These are phyloP conservation scores for Anguilla megastoma DNA, from an alignment of 2,797 vertebrate genomes.

Conservation along the genomic window DNA sequence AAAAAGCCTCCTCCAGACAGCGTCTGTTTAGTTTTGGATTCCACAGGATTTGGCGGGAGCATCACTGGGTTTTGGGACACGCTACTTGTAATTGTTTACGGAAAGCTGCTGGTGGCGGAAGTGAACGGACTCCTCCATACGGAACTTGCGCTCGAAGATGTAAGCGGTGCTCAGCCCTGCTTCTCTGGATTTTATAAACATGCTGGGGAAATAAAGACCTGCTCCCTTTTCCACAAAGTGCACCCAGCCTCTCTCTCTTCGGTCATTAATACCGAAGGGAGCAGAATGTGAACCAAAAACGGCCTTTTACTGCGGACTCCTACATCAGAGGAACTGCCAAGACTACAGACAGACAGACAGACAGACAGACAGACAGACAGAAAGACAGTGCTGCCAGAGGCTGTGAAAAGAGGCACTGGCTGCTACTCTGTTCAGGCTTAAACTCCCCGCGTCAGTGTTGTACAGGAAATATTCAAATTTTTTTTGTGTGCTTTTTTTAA, in stretches of 20 bases:
- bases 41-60: neutral
- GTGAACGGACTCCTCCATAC: neutral
- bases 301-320: slow-evolving; percentile 24
- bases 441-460: slow-evolving; percentile 42
- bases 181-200: neutral
- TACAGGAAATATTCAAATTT: slow-evolving; percentile 41
- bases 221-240: slow-evolving; percentile 57
- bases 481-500: slow-evolving; percentile 40
- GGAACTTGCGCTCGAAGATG: neutral
- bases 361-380: too few relatives aligned
- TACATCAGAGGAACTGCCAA: slow-evolving; percentile 21
- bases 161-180: neutral
- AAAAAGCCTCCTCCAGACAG: slow-evolving; percentile 51
- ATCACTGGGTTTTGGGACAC: slow-evolving; percentile 3
- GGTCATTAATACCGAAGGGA: slow-evolving; percentile 46
- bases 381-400: slow-evolving; percentile 43
- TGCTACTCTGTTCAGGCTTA: slow-evolving; percentile 56
- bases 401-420: slow-evolving; percentile 64
- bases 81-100: neutral
- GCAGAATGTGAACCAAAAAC: slow-evolving; percentile 15
- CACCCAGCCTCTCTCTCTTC: slow-evolving; percentile 56
- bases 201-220: slow-evolving; percentile 59
- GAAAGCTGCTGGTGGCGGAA: slow-evolving; percentile 23
- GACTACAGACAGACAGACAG: slow-evolving; percentile 9
- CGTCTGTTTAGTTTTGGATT: slow-evolving; percentile 45